Evolutionary conservation across 2,888 invertebrate genomes (phyloP).

Genomic region (Chrysolina haemoptera): DNA sequence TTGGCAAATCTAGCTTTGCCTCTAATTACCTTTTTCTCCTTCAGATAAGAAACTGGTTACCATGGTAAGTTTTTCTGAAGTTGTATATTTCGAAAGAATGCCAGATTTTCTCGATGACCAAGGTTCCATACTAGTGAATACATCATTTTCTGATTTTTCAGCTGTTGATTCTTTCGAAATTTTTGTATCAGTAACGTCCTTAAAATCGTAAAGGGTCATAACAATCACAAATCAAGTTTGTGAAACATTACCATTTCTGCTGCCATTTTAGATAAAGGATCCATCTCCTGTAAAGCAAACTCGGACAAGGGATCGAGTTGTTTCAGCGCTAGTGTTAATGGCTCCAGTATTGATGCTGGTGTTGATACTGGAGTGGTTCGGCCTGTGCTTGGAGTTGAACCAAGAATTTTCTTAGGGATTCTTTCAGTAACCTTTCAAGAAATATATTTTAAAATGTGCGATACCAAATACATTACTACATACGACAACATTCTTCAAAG

Average conservation of each 20-base stretch:
- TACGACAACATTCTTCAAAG: conserved; percentile 73
- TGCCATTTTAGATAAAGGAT: conserved; percentile 78
- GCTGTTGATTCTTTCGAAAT: conserved; percentile 54
- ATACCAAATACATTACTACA: conserved; percentile 56
- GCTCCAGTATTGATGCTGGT: conserved; percentile 70
- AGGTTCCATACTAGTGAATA: conserved; percentile 73
- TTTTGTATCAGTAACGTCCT: conserved; percentile 52
- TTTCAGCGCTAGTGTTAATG: conserved; percentile 75
- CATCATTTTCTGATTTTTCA: conserved; percentile 56
- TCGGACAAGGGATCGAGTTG: conserved; percentile 83
- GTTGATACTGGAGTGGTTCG: conserved; percentile 71
- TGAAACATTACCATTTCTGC: conserved; percentile 68
- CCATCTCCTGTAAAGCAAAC: conserved; percentile 77
- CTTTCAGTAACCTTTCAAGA: conserved; percentile 72
- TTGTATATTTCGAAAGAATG: conserved; percentile 93
- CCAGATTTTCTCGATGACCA: conserved; percentile 83
- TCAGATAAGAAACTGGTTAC: conserved; percentile 90
- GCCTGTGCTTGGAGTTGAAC: conserved; percentile 71
- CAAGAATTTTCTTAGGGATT: conserved; percentile 70
- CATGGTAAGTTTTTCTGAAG: conserved; percentile 93
- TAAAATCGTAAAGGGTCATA: conserved; percentile 25
- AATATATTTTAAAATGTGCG: conserved; percentile 13
- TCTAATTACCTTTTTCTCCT: conserved; percentile 80
- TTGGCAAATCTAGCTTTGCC: too few species aligned
- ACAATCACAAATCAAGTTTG: too few species aligned